These are phyloP conservation scores for Drosophila anomalata DNA, from an alignment of 2,888 invertebrate species.

Conservation along the genomic window DNA sequence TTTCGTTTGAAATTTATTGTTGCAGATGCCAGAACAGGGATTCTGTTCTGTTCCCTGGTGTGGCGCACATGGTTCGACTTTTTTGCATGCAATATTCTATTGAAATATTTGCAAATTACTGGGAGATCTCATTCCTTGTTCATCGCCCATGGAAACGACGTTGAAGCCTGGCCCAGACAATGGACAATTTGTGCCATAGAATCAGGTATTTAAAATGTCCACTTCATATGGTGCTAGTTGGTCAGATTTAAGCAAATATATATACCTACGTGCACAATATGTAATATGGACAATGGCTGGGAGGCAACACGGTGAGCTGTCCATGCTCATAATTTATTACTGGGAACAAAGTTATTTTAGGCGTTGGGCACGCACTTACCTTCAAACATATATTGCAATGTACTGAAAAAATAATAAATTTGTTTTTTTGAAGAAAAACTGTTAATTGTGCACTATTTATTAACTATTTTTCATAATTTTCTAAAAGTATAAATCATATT, in stretches of 20 bases:
- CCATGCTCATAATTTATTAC: slow-evolving; percentile 72
- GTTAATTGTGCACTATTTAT: too few relatives aligned
- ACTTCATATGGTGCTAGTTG: slow-evolving; percentile 57
- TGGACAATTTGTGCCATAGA: slow-evolving; percentile 61
- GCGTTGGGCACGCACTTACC: slow-evolving; percentile 45
- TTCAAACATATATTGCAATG: background rate
- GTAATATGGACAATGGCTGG: slow-evolving; percentile 10
- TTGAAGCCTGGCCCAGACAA: slow-evolving; percentile 60
- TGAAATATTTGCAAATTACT: slow-evolving; percentile 79
- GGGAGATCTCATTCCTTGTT: slow-evolving; percentile 32
- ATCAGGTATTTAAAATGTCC: slow-evolving; percentile 74
- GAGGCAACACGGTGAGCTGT: slow-evolving; percentile 48
- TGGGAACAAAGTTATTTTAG: slow-evolving; percentile 68
- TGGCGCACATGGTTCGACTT: slow-evolving; percentile 51
- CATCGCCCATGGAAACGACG: slow-evolving; percentile 39
- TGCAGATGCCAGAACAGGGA: slow-evolving; percentile 41
- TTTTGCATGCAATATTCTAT: slow-evolving; percentile 62
- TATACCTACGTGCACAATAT: background rate
- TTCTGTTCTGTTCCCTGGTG: slow-evolving; percentile 44
- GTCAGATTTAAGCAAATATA: slow-evolving; percentile 42
- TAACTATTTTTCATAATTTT: background rate
- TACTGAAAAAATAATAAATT: slow-evolving; percentile 1
- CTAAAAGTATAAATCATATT: background rate
- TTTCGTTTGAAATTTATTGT: slow-evolving; percentile 69
- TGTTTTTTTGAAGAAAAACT: too few relatives aligned